Conservation (phyloP, 2,888 invertebrate species). For the Watsonalla cultraria region DNA sequence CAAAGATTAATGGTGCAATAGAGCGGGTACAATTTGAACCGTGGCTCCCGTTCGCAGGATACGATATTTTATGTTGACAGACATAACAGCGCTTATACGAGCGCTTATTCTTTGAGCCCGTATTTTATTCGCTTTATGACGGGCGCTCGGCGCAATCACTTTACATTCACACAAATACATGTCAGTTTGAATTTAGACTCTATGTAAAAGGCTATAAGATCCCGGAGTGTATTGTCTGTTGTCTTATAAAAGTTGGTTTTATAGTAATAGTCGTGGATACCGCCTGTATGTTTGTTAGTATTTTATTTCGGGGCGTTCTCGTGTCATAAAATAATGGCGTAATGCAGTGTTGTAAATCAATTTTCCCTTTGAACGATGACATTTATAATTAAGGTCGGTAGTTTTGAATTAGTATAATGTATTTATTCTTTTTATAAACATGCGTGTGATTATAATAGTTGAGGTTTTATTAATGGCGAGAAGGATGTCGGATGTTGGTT, state of each 20-base stretch:
- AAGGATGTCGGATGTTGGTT: slow-evolving; percentile 25
- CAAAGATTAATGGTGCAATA: slow-evolving; percentile 71
- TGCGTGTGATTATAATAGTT: slow-evolving; percentile 50
- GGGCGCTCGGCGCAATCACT: slow-evolving; percentile 46
- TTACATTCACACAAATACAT: slow-evolving; percentile 14
- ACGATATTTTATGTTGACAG: slow-evolving; percentile 78
- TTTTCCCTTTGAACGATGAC: slow-evolving; percentile 72
- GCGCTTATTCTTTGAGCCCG: slow-evolving; percentile 78
- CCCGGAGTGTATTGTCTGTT: slow-evolving; percentile 9
- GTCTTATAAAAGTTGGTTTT: slow-evolving; percentile 28
- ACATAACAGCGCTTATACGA: slow-evolving; percentile 77
- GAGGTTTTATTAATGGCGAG: slow-evolving; percentile 44
- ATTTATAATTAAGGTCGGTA: slow-evolving; percentile 69
- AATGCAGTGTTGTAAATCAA: slow-evolving; percentile 75
- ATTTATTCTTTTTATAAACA: slow-evolving; percentile 39
- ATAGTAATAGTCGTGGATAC: slow-evolving; percentile 74
- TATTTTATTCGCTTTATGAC: slow-evolving; percentile 79
- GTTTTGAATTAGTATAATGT: slow-evolving; percentile 59
- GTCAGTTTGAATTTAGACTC: slow-evolving; percentile 26
- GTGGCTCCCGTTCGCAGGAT: slow-evolving; percentile 65
- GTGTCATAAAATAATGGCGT: slow-evolving; percentile 77
- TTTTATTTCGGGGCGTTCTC: slow-evolving; percentile 77
- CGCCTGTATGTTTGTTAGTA: slow-evolving; percentile 77
- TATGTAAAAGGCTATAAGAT: slow-evolving; percentile 21
- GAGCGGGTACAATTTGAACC: slow-evolving; percentile 70